Evolutionary conservation across 1,140 invertebrate species (phyloP).

Genomic region (Oncopeltus fasciatus): DNA sequence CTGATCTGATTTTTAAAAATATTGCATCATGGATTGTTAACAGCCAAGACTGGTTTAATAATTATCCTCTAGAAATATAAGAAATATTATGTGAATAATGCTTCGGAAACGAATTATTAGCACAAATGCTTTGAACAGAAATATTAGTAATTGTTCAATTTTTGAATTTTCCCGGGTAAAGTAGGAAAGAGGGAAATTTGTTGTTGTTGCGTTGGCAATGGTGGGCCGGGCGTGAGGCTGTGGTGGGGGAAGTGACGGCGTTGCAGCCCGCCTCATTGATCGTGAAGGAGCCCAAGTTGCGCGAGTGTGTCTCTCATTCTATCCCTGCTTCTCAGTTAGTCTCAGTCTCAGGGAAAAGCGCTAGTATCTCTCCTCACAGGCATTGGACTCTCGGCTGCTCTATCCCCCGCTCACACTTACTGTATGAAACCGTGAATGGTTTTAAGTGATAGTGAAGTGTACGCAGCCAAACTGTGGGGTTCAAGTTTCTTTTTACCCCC

Average conservation of each 20-base stretch:
- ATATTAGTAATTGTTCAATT: no score
- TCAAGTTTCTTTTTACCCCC: slow-evolving; percentile 82
- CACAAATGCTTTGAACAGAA: no score
- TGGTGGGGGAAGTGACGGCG: not conserved
- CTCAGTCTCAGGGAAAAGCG: not conserved
- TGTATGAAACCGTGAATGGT: slow-evolving; percentile 19
- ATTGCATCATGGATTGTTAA: no score
- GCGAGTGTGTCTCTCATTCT: not conserved
- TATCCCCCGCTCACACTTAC: not conserved
- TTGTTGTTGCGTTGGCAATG: not conserved
- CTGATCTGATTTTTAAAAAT: no score
- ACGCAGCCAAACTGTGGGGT: slow-evolving; percentile 85
- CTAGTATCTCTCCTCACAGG: no score
- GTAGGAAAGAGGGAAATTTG: not conserved
- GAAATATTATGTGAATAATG: no score
- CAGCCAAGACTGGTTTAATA: no score
- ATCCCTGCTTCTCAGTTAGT: no score
- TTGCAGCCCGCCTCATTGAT: slow-evolving; percentile 16
- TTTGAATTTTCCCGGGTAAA: no score
- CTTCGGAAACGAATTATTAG: no score
- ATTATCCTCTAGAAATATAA: no score
- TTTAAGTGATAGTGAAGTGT: slow-evolving; percentile 29
- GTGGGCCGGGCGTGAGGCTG: not conserved
- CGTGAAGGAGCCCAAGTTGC: slow-evolving; percentile 4
- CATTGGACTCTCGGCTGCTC: not conserved